These are phyloP conservation scores for Boloria selene DNA, from an alignment of 2,888 invertebrate species.

Conservation along the genomic window DNA sequence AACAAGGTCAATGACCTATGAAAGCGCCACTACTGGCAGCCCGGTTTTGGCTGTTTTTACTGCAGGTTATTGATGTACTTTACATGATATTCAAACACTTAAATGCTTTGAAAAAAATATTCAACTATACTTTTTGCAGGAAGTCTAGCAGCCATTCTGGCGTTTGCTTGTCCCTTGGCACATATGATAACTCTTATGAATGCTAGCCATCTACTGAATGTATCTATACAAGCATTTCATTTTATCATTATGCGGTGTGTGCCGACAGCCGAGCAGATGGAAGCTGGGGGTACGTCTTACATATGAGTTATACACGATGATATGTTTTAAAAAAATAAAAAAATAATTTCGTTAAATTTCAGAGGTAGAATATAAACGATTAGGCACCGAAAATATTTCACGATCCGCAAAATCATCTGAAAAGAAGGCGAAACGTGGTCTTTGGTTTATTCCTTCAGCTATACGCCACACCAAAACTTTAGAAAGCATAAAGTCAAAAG, in stretches of 20 bases:
- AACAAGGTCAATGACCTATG: slow-evolving; percentile 83
- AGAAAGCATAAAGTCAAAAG: slow-evolving; percentile 77
- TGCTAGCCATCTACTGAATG: slow-evolving; percentile 79
- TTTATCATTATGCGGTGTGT: slow-evolving; percentile 80
- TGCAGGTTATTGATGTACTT: slow-evolving; percentile 65
- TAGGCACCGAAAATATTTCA: slow-evolving; percentile 62
- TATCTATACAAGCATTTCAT: slow-evolving; percentile 74
- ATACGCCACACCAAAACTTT: slow-evolving; percentile 77
- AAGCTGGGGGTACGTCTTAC: slow-evolving; percentile 68
- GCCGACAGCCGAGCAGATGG: slow-evolving; percentile 79
- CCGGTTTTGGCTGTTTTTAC: slow-evolving; percentile 85
- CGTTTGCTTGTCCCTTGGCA: slow-evolving; percentile 84
- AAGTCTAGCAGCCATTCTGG: slow-evolving; percentile 83
- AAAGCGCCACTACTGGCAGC: slow-evolving; percentile 83
- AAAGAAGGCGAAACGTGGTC: slow-evolving; percentile 65
- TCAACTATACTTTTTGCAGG: slow-evolving; percentile 67
- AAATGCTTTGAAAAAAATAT: background rate
- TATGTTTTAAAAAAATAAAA: background rate
- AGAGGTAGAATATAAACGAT: slow-evolving; percentile 78
- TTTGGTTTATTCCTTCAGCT: slow-evolving; percentile 80
- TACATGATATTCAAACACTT: background rate
- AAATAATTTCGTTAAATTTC: slow-evolving; percentile 40
- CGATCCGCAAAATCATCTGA: slow-evolving; percentile 55
- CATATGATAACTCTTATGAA: slow-evolving; percentile 84
- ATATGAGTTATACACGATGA: background rate